Evolutionary conservation across 2,888 invertebrate genomes (phyloP), one percentile per base, ranked within the genome.

Genomic region (Torymus texanus): DNA sequence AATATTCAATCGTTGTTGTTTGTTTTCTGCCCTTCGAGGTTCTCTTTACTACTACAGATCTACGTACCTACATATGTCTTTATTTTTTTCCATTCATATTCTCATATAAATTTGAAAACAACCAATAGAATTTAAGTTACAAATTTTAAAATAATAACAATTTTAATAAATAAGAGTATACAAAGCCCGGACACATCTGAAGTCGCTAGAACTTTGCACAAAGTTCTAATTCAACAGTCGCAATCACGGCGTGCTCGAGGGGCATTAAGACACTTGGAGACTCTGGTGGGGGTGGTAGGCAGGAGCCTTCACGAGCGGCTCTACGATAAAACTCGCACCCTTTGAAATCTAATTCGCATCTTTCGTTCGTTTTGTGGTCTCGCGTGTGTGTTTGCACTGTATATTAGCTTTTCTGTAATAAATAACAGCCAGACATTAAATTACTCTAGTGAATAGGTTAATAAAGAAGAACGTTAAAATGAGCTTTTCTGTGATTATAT

Each of bases 211-310:
- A 41, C 41, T 41, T 8, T 41, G 41, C 41, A 8, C 1, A 1
- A 8, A 56, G 56, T 74, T 66, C 59, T 74, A 66, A 74, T 74
- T 66, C 58, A 65, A 11, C n/a, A 24, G 24, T 18, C 67, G 55
- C 55, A 55, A 67, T 67, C 53, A 67, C 51, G 55, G 24, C 67
- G 51, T 41, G 16, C 24, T 62, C 29, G 62, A 62, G n/a, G 53
- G 58, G 70, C 24, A 24, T 58, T 70, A 70, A 58, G 41, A 4
- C 70, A 58, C 41, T 70, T 13, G 2, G n/a, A 58, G 56, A 56
- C 29, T n/a, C 14, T 55, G 58, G 56, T 12, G 67, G 13, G 41
- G 41, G 41, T 41, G 41, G 41, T 41, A 41, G 41, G 10, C 41
- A 66, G 53, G 24, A n/a, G 12, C 0, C 58, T 70, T 70, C 16